Evolutionary conservation across 2,113 vertebrate genomes (phyloP), one percentile per base, ranked within the genome.

Genomic region (Leuciscus idus): DNA sequence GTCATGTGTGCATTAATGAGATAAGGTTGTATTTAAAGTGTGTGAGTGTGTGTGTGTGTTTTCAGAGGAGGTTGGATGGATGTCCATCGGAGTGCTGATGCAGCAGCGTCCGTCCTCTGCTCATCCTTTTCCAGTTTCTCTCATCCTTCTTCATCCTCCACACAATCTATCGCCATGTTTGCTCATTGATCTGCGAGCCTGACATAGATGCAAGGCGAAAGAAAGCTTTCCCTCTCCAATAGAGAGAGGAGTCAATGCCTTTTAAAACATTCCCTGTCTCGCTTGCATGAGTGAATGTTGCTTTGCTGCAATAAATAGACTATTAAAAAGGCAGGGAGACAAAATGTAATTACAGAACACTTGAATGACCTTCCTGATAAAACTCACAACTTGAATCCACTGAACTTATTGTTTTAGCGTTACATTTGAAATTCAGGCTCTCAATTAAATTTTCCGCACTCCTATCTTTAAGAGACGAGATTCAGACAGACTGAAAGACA

Each of bases 121-220:
- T 86, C 19, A 33, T 59, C 83, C 61, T 39, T 84, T 75, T 86
- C 57, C 76, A 57, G n/a, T 74, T 72, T 61, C 48, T 73, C 77
- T 85, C 61, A 77, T 82, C 80, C 76, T 57, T 83, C 64, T 86
- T 84, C 64, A 52, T 83, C 76, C 66, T 50, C 62, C 81, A 19
- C 80, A 75, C 15, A 81, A 84, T 85, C 68, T 39, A 81, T 59
- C 48, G 55, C 72, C 70, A 19, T 82, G 83, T 87, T 84, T 87
- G 80, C 70, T 74, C 70, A 86, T 89, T 80, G 80, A 89, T 89
- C 81, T 89, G 83, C 62, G 59, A 78, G 26, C 23, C 46, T 62
- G 79, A 85, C 59, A 66, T 50, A 55, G 55, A 75, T 55, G 72
- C 28, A 28, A 26, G 55, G 19, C 62, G 36, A 86, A 86, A 79